Percentiles rank a stretch among this genome's conserved stretches.
Conservation (phyloP, 2,888 invertebrate genomes). For the Sthenelais limicola region DNA sequence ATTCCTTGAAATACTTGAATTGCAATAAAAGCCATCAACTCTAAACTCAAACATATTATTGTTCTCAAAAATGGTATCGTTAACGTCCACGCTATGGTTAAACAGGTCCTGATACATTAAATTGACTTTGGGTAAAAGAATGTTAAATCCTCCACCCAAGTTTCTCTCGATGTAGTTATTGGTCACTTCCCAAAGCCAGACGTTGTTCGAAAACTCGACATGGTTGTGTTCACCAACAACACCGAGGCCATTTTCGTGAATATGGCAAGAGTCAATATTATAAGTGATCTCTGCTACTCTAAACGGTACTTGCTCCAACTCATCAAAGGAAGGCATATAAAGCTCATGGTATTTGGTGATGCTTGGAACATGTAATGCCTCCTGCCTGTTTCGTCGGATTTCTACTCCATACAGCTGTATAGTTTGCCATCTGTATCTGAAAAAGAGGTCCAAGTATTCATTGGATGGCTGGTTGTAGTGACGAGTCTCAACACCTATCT, state of each 20-base stretch:
- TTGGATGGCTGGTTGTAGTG: slow-evolving; percentile 72
- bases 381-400: slow-evolving; percentile 58
- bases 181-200: slow-evolving; percentile 94
- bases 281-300: slow-evolving; percentile 92
- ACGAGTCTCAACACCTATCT: slow-evolving; percentile 66
- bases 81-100: slow-evolving; percentile 86
- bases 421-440: slow-evolving; percentile 63
- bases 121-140: slow-evolving; percentile 89
- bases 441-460: slow-evolving; percentile 67
- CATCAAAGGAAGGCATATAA: slow-evolving; percentile 68
- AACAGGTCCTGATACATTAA: slow-evolving; percentile 51
- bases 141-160: slow-evolving; percentile 87
- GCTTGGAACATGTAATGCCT: slow-evolving; percentile 70
- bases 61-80: slow-evolving; percentile 88
- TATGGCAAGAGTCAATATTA: slow-evolving; percentile 87
- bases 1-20: slow-evolving; percentile 89
- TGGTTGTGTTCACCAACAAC: slow-evolving; percentile 92
- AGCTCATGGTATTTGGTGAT: slow-evolving; percentile 70
- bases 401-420: slow-evolving; percentile 58
- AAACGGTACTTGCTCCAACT: slow-evolving; percentile 56
- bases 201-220: slow-evolving; percentile 94
- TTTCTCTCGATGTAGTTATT: slow-evolving; percentile 91
- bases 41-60: slow-evolving; percentile 88
- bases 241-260: slow-evolving; percentile 86
- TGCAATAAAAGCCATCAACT: slow-evolving; percentile 94